Evolutionary conservation across 1,140 invertebrate genomes (phyloP).

Genomic region (Platyscapa corneri): DNA sequence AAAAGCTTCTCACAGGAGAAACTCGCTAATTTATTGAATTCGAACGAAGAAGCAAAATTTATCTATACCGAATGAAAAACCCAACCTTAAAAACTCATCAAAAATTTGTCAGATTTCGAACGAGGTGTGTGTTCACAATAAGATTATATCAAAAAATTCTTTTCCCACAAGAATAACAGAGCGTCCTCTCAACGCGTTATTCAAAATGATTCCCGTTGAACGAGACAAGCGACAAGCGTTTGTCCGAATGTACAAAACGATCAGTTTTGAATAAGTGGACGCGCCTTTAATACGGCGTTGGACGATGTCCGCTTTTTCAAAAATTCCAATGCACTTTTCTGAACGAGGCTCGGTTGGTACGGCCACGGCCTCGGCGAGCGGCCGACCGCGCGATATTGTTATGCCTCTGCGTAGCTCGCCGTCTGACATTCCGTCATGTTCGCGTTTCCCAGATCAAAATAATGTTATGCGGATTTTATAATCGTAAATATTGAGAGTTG

Average conservation of each 20-base stretch:
- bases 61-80: not conserved
- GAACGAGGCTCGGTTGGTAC: not conserved
- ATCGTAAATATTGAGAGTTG: constrained; percentile 70
- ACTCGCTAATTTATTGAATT: not conserved
- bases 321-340: not conserved
- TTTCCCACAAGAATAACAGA: not conserved
- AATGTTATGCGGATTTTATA: constrained; percentile 72
- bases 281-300: too few relatives aligned
- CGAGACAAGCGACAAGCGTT: not conserved
- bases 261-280: not conserved
- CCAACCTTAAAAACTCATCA: not conserved
- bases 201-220: not conserved
- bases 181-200: not conserved
- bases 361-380: not conserved
- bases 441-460: constrained; percentile 73
- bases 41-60: not conserved
- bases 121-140: not conserved
- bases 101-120: constrained; percentile 1
- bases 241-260: not conserved
- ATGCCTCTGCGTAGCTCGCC: constrained; percentile 54
- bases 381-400: constrained; percentile 57
- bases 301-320: not conserved
- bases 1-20: not conserved
- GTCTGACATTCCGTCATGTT: constrained; percentile 72
- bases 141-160: constrained; percentile 2